Conservation (phyloP, 1,140 invertebrate species). For the Leptinotarsa lineolata region DNA sequence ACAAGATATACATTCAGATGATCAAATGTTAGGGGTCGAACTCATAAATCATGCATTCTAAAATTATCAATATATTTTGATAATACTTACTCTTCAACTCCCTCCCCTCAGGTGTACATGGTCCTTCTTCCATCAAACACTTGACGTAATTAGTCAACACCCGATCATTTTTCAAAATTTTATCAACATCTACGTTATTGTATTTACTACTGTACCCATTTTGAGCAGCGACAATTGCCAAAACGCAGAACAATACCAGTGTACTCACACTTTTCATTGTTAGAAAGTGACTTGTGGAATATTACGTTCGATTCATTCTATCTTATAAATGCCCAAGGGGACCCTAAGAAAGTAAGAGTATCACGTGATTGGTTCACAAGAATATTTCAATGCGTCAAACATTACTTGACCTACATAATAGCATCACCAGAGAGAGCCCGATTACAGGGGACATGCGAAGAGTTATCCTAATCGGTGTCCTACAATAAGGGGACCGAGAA, state of each 20-base stretch:
- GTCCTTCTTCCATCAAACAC: conserved; percentile 70
- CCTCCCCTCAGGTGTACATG: conserved; percentile 70
- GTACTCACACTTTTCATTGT: conserved; percentile 34
- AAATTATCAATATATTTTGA: too few species aligned
- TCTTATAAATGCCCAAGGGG: conserved; percentile 35
- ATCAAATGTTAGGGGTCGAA: too few species aligned
- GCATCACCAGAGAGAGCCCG: conserved; percentile 29
- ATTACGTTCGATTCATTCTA: conserved; percentile 25
- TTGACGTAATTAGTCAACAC: conserved; percentile 68
- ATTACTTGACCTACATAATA: conserved; percentile 31
- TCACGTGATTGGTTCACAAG: conserved; percentile 34
- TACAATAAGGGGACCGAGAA: too few species aligned
- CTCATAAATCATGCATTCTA: too few species aligned
- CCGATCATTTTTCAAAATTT: conserved; percentile 66
- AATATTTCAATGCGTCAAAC: conserved; percentile 29
- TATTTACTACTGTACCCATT: conserved; percentile 61
- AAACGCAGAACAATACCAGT: conserved; percentile 29
- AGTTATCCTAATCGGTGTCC: not conserved
- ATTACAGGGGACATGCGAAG: not conserved
- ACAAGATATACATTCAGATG: too few species aligned
- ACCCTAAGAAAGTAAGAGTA: conserved; percentile 34
- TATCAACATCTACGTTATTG: conserved; percentile 68
- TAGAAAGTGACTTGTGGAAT: not conserved
- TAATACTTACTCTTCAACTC: conserved; percentile 68
- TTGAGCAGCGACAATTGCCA: conserved; percentile 18